Evolutionary conservation across 1,140 invertebrate species (phyloP), one percentile per base, ranked within the genome.

Genomic region (Brachionus koreanus): DNA sequence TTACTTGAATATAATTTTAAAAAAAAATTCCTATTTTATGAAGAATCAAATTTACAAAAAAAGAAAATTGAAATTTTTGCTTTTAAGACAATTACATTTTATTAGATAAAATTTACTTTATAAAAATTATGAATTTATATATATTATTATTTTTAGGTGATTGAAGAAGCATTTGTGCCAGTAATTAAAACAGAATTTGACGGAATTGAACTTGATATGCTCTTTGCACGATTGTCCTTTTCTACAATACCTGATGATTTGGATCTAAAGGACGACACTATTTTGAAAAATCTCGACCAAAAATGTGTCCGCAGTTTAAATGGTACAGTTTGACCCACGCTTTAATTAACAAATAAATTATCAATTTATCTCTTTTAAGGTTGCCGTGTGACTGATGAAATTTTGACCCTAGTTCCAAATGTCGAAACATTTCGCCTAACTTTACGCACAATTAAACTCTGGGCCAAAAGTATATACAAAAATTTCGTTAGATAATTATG

Each of bases 131-230:
- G 29, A 29, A 2, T 29, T 29, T 29, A 29, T 2, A 2, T 29
- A 1, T 29, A 2, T 29, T 2, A 29, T 65, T 65, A 0, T 7
- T 33, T 19, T n/a, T 13, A 65, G 63, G 63, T 95, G 1, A 96
- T 99, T 9, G 96, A 98, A 89, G 97, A 99, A 88, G 98, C 98
- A 0, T 99, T 95, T 90, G 98, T 99, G 77, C 98, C 98, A 19
- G 95, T 99, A 3, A 98, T 99, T 74, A 99, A 99, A 90, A 96
- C 99, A 94, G 95, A 95, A 86, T 98, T 98, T 89, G 94, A 97
- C 90, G 95, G 95, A 25, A 98, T 99, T 85, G 97, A 98, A 84
- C 95, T 98, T 83, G 98, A 99, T 91, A 94, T 99, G 92, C 88
- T 98, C 67, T 99, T 99, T 90, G 96, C 97, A 0, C 91, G 94